Evolutionary conservation across 2,113 vertebrate genomes (phyloP).

Genomic region (Burhinus bistriatus): DNA sequence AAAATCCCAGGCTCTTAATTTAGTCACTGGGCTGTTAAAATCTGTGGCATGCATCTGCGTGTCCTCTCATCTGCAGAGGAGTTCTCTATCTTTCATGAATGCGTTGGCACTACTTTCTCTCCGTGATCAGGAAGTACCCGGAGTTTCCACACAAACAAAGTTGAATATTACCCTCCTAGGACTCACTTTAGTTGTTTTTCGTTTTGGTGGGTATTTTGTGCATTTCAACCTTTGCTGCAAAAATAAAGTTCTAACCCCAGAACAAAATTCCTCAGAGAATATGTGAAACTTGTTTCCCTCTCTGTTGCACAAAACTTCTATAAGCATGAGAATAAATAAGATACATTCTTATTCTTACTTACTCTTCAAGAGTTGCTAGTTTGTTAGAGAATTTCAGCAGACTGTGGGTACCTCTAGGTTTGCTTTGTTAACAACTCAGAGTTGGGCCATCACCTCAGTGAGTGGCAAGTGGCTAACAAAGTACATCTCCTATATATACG

Average conservation of each 20-base stretch:
- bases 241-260: neutral
- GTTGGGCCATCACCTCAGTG: too few species aligned
- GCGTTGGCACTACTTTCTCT: neutral
- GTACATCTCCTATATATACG: too few species aligned
- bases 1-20: neutral
- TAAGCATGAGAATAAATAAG: neutral
- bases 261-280: neutral
- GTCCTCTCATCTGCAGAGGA: neutral
- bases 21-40: neutral
- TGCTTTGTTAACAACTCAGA: too few species aligned
- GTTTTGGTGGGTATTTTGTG: neutral
- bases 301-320: neutral
- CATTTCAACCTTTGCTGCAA: neutral
- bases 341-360: neutral
- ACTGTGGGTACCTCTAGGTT: too few species aligned
- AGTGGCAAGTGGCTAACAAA: too few species aligned
- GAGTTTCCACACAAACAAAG: neutral
- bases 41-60: neutral
- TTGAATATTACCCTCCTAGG: neutral
- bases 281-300: neutral
- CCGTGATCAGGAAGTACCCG: neutral
- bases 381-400: neutral
- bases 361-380: neutral
- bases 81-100: neutral
- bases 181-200: neutral